A percentile compares a stretch with the other conserved stretches of the same genome.
phyloP scores from a whole-genome alignment of 2,113 vertebrate species.

The Heterotilapia buettikoferi region DNA sequence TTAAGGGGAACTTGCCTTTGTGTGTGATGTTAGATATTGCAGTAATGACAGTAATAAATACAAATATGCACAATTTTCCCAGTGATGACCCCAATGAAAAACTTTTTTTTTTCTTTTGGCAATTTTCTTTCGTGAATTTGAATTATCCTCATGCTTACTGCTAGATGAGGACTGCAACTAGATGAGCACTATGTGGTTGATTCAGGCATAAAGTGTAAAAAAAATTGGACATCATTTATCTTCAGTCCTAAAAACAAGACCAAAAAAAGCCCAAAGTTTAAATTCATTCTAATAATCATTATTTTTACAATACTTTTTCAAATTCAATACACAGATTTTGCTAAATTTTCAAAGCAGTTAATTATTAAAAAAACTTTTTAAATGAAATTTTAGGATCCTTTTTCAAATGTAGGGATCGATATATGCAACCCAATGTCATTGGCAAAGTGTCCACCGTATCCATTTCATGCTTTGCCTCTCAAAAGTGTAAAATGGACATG shows the following conservation, averaged over 20 bases:
- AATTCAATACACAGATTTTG: not conserved
- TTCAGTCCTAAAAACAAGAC: not conserved
- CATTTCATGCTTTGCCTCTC: not conserved
- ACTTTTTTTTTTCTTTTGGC: not conserved
- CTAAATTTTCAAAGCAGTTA: not conserved
- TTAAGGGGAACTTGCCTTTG: not conserved
- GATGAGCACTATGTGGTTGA: not conserved
- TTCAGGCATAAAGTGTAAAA: not conserved
- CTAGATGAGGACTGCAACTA: not conserved
- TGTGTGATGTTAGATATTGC: not conserved
- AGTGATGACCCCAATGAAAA: not conserved
- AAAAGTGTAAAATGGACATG: not conserved
- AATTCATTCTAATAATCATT: not conserved
- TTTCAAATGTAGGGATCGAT: not conserved
- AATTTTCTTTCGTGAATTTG: not conserved
- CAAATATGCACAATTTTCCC: not conserved
- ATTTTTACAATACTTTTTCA: not conserved
- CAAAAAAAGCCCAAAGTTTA: not conserved
- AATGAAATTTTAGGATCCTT: not conserved
- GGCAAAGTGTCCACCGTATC: not conserved
- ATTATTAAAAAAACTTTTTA: not conserved
- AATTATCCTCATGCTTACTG: not conserved
- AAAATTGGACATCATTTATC: accelerated
- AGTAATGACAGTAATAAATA: not conserved
- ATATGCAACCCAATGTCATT: not conserved